Conservation (phyloP, 2,888 invertebrate genomes). For the Acanthococcus lagerstroemiae region DNA sequence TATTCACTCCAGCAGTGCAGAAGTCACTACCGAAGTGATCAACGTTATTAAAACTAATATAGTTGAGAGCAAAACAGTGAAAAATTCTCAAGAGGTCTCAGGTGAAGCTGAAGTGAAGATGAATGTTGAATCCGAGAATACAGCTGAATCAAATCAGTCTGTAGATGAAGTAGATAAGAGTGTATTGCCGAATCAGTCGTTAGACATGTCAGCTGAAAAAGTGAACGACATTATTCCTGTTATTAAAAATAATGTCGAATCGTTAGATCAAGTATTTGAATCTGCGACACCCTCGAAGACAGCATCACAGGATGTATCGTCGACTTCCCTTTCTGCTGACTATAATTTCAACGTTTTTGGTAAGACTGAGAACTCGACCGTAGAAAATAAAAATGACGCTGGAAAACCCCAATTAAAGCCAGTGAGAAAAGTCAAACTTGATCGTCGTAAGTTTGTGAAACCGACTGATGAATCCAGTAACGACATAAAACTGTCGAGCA, state of each 20-base stretch:
- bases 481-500: not conserved
- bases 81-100: no score
- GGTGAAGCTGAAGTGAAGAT: no score
- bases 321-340: no score
- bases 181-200: no score
- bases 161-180: no score
- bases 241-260: not conserved
- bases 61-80: no score
- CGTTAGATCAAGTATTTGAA: not conserved
- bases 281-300: not conserved
- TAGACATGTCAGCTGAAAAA: not conserved
- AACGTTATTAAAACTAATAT: no score
- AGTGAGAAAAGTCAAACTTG: conserved; percentile 11
- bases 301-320: no score
- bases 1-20: no score
- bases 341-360: conserved; percentile 1
- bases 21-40: no score
- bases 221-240: not conserved
- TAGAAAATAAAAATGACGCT: not conserved
- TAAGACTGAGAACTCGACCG: not conserved
- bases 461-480: conserved; percentile 9
- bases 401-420: not conserved
- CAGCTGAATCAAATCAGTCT: no score
- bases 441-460: conserved; percentile 13
- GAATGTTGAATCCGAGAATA: no score